Conservation (phyloP, 2,113 vertebrate species). For the Hemibagrus wyckioides region DNA sequence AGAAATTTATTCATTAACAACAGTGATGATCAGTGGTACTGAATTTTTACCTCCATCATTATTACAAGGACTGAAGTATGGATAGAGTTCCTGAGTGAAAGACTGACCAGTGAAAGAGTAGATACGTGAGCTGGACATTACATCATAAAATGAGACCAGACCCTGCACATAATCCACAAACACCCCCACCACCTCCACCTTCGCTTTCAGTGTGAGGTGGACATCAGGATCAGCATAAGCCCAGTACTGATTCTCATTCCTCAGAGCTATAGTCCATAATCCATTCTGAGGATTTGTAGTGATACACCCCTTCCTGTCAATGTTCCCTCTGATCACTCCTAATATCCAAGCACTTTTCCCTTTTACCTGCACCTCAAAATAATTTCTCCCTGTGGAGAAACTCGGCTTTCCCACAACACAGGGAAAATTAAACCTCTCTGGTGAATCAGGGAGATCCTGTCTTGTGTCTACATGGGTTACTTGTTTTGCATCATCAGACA, state of each 20-base stretch:
- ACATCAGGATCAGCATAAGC: not conserved
- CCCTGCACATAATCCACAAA: slow-evolving; percentile 48
- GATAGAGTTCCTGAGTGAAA: not conserved
- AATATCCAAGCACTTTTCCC: slow-evolving; percentile 25
- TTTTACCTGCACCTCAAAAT: slow-evolving; percentile 32
- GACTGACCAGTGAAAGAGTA: not conserved
- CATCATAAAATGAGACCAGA: slow-evolving; percentile 1
- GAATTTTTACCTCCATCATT: too few species aligned
- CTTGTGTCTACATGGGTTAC: slow-evolving; percentile 5
- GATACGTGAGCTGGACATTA: not conserved
- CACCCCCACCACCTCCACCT: slow-evolving; percentile 36
- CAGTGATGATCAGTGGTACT: too few species aligned
- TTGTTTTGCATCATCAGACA: slow-evolving; percentile 38
- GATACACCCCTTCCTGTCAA: slow-evolving; percentile 13
- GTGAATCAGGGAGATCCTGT: slow-evolving; percentile 1
- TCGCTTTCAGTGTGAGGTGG: slow-evolving; percentile 11
- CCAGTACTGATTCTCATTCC: slow-evolving; percentile 1
- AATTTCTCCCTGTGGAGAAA: slow-evolving; percentile 33
- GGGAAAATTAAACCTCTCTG: slow-evolving; percentile 15
- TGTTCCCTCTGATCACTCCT: slow-evolving; percentile 11
- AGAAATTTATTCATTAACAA: too few species aligned
- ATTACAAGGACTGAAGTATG: not conserved
- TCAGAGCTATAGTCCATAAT: slow-evolving; percentile 19
- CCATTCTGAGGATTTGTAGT: slow-evolving; percentile 4
- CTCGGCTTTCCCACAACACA: slow-evolving; percentile 31